phyloP scores from a whole-genome alignment of 2,113 vertebrate genomes.

The Aegotheles bennettii region DNA sequence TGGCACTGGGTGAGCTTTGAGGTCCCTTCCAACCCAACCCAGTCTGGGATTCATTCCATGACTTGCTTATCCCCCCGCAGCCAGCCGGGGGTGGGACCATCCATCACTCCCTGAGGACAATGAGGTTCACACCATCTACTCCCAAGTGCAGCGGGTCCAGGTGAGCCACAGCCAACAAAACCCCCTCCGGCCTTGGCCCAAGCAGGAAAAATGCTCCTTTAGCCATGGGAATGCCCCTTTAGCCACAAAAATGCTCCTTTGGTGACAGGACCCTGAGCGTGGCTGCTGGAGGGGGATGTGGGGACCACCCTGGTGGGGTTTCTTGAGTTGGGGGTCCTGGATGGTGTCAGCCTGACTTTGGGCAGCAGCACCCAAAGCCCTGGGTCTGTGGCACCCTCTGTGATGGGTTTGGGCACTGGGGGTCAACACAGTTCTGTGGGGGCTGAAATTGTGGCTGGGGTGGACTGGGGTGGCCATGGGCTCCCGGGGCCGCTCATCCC shows the following conservation, averaged over 20 bases:
- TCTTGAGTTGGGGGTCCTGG: background rate
- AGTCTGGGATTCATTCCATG: too few species aligned
- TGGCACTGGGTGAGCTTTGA: too few species aligned
- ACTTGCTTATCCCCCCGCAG: background rate
- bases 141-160: background rate
- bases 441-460: too few species aligned
- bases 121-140: background rate
- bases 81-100: accelerated
- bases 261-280: accelerated
- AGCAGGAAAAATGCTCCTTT: accelerated
- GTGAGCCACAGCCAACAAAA: background rate
- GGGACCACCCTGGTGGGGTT: accelerated
- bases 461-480: background rate
- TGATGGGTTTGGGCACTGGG: background rate
- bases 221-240: background rate
- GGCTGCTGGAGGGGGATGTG: accelerated
- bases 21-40: too few species aligned
- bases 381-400: background rate
- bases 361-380: background rate
- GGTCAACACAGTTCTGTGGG: background rate
- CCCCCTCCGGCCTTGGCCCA: accelerated
- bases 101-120: accelerated
- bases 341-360: accelerated
- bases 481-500: too few species aligned
- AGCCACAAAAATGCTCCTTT: too few species aligned